Conservation (phyloP, 2,888 invertebrate species). For the Eurytoma adleriae region DNA sequence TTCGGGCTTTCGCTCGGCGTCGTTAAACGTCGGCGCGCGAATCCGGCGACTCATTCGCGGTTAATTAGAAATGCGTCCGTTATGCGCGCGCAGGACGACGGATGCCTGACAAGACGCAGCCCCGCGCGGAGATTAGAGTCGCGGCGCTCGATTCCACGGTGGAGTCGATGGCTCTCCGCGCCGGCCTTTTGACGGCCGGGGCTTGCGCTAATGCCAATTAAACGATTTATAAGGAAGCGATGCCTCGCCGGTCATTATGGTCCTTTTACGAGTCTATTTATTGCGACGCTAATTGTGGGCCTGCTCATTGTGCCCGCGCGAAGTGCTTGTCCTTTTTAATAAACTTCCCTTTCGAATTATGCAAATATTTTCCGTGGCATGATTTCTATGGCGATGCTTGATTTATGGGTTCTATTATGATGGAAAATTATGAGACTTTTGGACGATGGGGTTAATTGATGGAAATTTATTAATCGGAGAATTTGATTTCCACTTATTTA, state of each 20-base stretch:
- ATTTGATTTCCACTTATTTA: no score
- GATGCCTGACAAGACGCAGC: not conserved
- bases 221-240: conserved; percentile 7
- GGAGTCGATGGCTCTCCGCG: conserved; percentile 3
- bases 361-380: no score
- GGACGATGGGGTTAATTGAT: no score
- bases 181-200: conserved; percentile 24
- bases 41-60: conserved; percentile 29
- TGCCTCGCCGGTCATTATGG: conserved; percentile 11
- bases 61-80: conserved; percentile 46
- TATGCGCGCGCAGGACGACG: not conserved
- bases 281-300: not conserved
- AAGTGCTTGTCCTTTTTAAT: no score
- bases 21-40: conserved; percentile 27
- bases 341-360: no score
- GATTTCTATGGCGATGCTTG: no score
- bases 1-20: conserved; percentile 23
- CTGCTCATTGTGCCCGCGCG: not conserved
- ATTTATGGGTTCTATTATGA: no score
- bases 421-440: no score
- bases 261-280: conserved; percentile 3
- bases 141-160: no score
- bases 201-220: conserved; percentile 28
- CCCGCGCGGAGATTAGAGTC: no score
- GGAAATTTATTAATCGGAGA: no score